Base-by-base conservation (phyloP, 2,888 invertebrate species). In the Macrosiphum euphorbiae region DNA sequence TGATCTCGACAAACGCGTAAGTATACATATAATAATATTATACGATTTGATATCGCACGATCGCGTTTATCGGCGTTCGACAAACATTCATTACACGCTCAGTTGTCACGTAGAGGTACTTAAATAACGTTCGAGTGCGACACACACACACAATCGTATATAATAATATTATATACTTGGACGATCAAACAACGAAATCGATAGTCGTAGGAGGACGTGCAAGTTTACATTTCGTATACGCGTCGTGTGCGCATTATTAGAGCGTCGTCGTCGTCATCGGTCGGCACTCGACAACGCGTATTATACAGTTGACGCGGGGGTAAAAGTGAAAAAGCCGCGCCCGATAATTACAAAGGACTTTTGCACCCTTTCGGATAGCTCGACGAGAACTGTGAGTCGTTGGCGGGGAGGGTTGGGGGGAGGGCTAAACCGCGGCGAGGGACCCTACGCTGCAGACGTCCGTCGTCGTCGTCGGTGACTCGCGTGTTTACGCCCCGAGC, bases 391-490 rank as follows among this genome's bases (percentile, higher is more conserved):
- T 85, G 24, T 4, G 28, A 28, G 28, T 28, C 26, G 44, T 47
- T 3, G n/a, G 11, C 86, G 86, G 86, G 47, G 86, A 13, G 44
- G 44, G 61, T 52, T 13, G 8, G 24, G 7, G n/a, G 11, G 28
- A 84, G 41, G 90, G 90, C 20, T 78, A 78, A 78, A 78, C 78
- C n/a, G 35, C 50, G 35, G 26, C 35, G 35, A 90, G 67, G 85
- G 91, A 84, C 26, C 26, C 20, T 13, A 28, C 55, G 55, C 55
- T 55, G 55, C 91, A 78, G 41, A 35, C 47, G 78, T 35, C 28
- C 91, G 78, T 41, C 35, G 90, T 41, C 35, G 90, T 89, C 52
- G 67, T 61, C 41, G 41, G 11, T n/a, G 90, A 50, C 90, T 52
- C 47, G 86, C 61, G 61, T 92, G 86, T 35, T 67, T 50, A 35